Evolutionary conservation across 2,113 vertebrate genomes (phyloP).

Genomic region (Todiramphus chloris): DNA sequence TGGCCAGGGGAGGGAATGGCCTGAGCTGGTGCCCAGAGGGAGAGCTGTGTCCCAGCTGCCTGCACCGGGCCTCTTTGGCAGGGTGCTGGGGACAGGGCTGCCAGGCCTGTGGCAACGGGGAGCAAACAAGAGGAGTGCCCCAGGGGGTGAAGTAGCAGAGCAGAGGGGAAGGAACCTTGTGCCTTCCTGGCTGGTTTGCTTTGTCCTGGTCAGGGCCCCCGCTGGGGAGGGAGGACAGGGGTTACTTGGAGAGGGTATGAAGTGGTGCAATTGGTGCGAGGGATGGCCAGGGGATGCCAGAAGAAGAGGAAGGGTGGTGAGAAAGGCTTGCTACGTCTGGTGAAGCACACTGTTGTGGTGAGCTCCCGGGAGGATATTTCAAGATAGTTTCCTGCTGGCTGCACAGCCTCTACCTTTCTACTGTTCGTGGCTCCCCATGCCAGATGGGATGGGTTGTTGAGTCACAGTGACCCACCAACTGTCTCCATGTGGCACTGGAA

Average conservation of each 20-base stretch:
- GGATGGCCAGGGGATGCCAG: neutral
- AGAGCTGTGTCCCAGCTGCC: neutral
- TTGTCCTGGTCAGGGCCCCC: neutral
- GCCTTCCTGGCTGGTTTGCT: neutral
- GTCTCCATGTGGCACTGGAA: neutral
- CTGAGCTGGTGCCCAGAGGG: neutral
- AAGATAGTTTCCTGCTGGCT: neutral
- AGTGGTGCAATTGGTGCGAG: neutral
- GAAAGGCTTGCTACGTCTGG: neutral
- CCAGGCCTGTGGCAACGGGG: neutral
- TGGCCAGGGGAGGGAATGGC: neutral
- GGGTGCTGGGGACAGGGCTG: neutral
- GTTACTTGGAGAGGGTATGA: neutral
- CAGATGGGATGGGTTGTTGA: neutral
- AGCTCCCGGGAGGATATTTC: neutral
- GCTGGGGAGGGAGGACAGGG: neutral
- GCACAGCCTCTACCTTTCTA: no score
- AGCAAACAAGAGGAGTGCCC: neutral
- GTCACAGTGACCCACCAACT: neutral
- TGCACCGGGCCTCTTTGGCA: neutral
- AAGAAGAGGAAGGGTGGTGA: neutral
- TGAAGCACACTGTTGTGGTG: neutral
- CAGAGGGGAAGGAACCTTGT: neutral
- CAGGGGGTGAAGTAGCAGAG: neutral
- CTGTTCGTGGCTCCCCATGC: rapidly evolving